These are phyloP conservation scores for Drosophila longiperda DNA, from an alignment of 2,888 invertebrate genomes.

Conservation along the genomic window DNA sequence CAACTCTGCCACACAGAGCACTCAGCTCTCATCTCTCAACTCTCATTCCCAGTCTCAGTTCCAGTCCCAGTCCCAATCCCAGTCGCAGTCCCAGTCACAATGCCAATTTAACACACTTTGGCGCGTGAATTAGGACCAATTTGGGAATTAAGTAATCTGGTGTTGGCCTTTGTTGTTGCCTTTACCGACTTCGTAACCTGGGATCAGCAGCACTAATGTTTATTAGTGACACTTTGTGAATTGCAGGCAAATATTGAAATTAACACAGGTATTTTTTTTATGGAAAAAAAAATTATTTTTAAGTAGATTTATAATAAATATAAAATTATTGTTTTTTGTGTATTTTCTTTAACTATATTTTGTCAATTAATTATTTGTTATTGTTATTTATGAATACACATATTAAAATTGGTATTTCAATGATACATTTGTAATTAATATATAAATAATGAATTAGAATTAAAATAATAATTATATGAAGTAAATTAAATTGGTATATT, in stretches of 20 bases:
- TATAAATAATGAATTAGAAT: no score
- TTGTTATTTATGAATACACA: neutral
- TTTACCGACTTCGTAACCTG: conserved; percentile 6
- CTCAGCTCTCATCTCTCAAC: conserved; percentile 15
- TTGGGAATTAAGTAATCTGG: conserved; percentile 83
- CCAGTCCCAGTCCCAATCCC: conserved; percentile 11
- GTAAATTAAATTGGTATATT: neutral
- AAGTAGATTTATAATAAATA: neutral
- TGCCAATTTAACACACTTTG: conserved; percentile 83
- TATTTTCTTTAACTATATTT: neutral
- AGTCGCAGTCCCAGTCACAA: conserved; percentile 54
- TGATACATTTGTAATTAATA: neutral
- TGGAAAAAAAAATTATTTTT: neutral
- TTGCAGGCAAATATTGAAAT: conserved; percentile 48
- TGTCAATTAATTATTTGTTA: neutral
- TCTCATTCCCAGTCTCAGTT: conserved; percentile 16
- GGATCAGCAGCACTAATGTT: conserved; percentile 55
- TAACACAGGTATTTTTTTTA: conserved; percentile 15
- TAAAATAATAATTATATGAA: no score
- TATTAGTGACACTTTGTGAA: conserved; percentile 68
- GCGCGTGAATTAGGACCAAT: conserved; percentile 83
- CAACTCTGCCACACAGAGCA: conserved; percentile 1
- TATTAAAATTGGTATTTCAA: neutral
- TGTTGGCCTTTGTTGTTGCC: conserved; percentile 52
- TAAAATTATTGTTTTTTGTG: neutral